These are phyloP conservation scores for Acleris cristana DNA, from an alignment of 2,888 invertebrate genomes.

Conservation along the genomic window DNA sequence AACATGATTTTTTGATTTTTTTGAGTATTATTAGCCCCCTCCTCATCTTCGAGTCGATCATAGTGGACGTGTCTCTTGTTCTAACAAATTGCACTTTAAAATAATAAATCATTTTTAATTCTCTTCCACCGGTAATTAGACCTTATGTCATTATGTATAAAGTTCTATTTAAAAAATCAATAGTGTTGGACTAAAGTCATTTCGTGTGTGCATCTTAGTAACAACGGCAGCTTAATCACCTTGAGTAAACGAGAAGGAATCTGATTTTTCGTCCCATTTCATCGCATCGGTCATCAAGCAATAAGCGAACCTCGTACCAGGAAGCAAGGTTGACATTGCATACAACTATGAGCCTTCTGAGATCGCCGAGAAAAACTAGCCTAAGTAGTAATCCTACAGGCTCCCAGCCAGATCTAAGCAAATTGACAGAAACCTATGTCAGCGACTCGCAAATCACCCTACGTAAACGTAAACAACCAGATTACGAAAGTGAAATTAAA, in stretches of 20 bases:
- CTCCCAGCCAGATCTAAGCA: slow-evolving; percentile 10
- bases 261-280: background rate
- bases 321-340: background rate
- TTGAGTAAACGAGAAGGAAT: too few relatives aligned
- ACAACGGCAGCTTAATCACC: too few relatives aligned
- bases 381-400: background rate
- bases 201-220: too few relatives aligned
- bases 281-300: background rate
- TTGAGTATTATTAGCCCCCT: too few relatives aligned
- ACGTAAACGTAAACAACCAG: slow-evolving; percentile 3
- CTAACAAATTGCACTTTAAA: background rate
- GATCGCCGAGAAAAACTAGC: background rate
- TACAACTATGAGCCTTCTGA: background rate
- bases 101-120: background rate
- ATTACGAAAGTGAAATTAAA: background rate
- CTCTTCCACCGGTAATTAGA: background rate
- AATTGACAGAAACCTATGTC: background rate
- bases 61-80: background rate
- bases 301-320: background rate
- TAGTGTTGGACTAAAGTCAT: too few relatives aligned
- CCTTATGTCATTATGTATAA: background rate
- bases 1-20: too few relatives aligned
- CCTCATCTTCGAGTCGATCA: background rate
- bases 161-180: background rate
- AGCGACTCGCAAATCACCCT: background rate